A percentile compares a stretch with the other conserved stretches of the same genome.
Conservation (phyloP, 2,888 invertebrate species). For the Entomobrya multifasciata region DNA sequence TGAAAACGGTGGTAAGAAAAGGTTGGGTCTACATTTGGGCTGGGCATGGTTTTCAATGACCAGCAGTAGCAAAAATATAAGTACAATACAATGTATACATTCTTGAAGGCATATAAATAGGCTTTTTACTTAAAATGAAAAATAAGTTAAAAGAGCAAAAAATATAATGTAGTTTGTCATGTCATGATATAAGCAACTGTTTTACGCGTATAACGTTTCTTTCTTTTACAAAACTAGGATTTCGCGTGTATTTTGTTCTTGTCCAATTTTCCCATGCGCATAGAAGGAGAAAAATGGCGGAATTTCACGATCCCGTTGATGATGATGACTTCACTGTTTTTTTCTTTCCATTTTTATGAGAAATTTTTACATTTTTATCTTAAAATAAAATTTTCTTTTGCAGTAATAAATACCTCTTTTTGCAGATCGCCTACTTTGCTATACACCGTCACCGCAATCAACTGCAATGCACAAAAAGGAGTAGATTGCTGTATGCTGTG, state of each 20-base stretch:
- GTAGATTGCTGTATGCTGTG: not conserved
- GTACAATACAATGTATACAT: not conserved
- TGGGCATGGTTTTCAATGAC: no score
- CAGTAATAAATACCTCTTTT: no score
- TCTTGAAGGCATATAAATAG: not conserved
- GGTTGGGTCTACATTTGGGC: no score
- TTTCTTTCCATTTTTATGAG: slow-evolving; percentile 3
- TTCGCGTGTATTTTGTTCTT: not conserved
- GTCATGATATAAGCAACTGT: not conserved
- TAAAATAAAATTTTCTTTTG: not conserved
- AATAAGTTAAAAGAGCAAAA: not conserved
- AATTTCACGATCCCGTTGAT: slow-evolving; percentile 16
- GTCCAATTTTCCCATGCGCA: not conserved
- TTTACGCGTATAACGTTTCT: not conserved
- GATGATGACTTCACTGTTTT: not conserved
- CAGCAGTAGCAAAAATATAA: no score
- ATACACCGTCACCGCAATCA: not conserved
- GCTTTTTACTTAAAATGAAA: not conserved
- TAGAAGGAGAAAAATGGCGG: not conserved
- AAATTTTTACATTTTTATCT: not conserved
- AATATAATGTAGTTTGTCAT: not conserved
- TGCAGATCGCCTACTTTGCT: no score
- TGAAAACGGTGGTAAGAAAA: no score
- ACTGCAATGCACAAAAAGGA: not conserved
- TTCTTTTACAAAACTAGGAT: not conserved